A percentile compares a stretch with the other conserved stretches of the same genome.
phyloP scores from a whole-genome alignment of 2,888 invertebrate species.

The Chrysotoxum bicinctum region DNA sequence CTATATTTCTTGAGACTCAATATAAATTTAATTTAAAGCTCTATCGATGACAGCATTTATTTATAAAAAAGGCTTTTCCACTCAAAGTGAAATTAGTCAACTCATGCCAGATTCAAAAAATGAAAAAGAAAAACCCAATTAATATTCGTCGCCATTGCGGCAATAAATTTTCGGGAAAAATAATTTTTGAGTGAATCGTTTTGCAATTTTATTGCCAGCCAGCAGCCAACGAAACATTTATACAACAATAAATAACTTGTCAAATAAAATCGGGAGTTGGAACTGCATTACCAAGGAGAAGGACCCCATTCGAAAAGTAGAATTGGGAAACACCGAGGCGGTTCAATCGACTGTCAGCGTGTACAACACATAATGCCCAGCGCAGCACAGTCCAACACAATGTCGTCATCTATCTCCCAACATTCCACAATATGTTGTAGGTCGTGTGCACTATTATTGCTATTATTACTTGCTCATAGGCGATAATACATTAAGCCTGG shows the following conservation, averaged over 20 bases:
- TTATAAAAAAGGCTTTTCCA: neutral
- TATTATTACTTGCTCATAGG: slow-evolving; percentile 71
- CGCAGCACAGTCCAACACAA: slow-evolving; percentile 5
- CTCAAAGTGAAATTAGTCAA: neutral
- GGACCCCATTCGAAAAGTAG: neutral
- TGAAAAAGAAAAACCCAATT: neutral
- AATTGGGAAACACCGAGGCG: slow-evolving; percentile 4
- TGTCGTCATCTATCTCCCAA: slow-evolving; percentile 46
- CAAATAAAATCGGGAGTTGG: slow-evolving; percentile 65
- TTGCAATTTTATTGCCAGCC: slow-evolving; percentile 65
- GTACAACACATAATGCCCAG: slow-evolving; percentile 4
- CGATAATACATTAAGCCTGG: slow-evolving; percentile 68
- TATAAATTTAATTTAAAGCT: no score
- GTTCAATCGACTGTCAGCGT: slow-evolving; percentile 48
- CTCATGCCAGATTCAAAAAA: neutral
- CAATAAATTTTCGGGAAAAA: slow-evolving; percentile 60
- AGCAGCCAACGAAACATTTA: slow-evolving; percentile 35
- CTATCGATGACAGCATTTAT: no score
- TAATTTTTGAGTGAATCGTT: slow-evolving; percentile 71
- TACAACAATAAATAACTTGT: slow-evolving; percentile 68
- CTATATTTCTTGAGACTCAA: no score
- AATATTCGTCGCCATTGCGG: slow-evolving; percentile 44
- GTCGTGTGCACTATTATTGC: slow-evolving; percentile 60
- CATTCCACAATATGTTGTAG: slow-evolving; percentile 64
- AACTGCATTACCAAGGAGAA: slow-evolving; percentile 52